A percentile compares a stretch with the other conserved stretches of the same genome.
Evolutionary conservation across 1,140 invertebrate genomes (phyloP).

Genomic region (Bombus haemorrhoidalis): DNA sequence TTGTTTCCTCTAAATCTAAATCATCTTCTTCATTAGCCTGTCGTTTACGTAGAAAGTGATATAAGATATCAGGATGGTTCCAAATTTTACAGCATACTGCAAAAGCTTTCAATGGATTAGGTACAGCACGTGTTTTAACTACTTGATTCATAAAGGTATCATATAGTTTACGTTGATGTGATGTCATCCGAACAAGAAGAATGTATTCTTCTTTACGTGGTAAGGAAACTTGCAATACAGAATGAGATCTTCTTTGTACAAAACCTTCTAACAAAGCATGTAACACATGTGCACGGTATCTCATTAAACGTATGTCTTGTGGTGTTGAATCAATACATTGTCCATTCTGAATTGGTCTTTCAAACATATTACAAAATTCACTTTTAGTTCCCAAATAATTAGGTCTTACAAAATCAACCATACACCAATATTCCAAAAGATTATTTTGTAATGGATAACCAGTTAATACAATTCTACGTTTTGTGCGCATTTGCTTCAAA

Average conservation of each 20-base stretch:
- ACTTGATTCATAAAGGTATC: slow-evolving; percentile 96
- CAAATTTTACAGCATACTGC: slow-evolving; percentile 99
- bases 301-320: slow-evolving; percentile 94
- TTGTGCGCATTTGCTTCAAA: slow-evolving; percentile 95
- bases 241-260: slow-evolving; percentile 95
- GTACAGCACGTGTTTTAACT: slow-evolving; percentile 91
- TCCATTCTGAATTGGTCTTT: slow-evolving; percentile 96
- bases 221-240: slow-evolving; percentile 92
- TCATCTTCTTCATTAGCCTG: slow-evolving; percentile 92
- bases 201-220: slow-evolving; percentile 97
- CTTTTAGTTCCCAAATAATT: slow-evolving; percentile 96
- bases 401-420: slow-evolving; percentile 97
- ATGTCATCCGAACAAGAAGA: slow-evolving; percentile 92
- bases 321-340: slow-evolving; percentile 96
- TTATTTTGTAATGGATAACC: slow-evolving; percentile 99
- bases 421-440: slow-evolving; percentile 97
- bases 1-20: slow-evolving; percentile 92
- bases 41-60: slow-evolving; percentile 94
- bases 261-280: slow-evolving; percentile 95
- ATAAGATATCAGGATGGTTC: slow-evolving; percentile 99
- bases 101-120: slow-evolving; percentile 98
- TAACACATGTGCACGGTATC: slow-evolving; percentile 94
- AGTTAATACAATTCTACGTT: slow-evolving; percentile 94
- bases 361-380: slow-evolving; percentile 98
- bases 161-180: slow-evolving; percentile 93